phyloP scores from a whole-genome alignment of 1,140 invertebrate species.

The Chlorops oryzae region DNA sequence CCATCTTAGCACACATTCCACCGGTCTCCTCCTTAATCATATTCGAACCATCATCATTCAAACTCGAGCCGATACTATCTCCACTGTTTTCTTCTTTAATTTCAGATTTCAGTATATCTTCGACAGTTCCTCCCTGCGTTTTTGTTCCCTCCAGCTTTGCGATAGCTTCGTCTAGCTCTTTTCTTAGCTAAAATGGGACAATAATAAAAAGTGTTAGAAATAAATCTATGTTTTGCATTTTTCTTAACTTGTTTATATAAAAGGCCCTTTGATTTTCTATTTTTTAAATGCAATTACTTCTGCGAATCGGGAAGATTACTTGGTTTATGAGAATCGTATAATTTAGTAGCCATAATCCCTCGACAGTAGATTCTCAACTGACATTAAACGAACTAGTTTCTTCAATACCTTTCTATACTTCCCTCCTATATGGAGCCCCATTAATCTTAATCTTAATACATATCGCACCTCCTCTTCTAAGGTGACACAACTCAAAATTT shows the following conservation, averaged over 20 bases:
- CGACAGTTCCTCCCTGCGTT: conserved; percentile 52
- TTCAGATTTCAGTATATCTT: conserved; percentile 55
- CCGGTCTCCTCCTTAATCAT: conserved; percentile 49
- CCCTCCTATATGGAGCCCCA: no score
- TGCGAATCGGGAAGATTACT: no score
- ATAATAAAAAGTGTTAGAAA: not conserved
- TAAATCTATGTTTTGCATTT: not conserved
- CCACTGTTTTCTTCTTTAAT: conserved; percentile 56
- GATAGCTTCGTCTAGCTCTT: conserved; percentile 63
- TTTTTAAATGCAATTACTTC: no score
- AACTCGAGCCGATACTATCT: conserved; percentile 13
- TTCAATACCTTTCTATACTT: no score
- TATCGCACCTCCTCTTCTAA: no score
- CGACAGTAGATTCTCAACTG: no score
- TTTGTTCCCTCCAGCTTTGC: conserved; percentile 54
- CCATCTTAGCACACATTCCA: conserved; percentile 13
- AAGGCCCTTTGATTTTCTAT: no score
- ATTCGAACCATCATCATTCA: conserved; percentile 31
- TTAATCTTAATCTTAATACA: no score
- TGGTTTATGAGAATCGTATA: no score
- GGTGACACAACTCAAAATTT: no score
- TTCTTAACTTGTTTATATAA: not conserved
- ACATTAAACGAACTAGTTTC: no score
- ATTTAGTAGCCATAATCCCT: no score
- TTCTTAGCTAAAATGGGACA: conserved; percentile 25